Base-by-base conservation (phyloP, 37 sponge, comb jelly and placozoan species). In the Hormiphora californensis region DNA sequence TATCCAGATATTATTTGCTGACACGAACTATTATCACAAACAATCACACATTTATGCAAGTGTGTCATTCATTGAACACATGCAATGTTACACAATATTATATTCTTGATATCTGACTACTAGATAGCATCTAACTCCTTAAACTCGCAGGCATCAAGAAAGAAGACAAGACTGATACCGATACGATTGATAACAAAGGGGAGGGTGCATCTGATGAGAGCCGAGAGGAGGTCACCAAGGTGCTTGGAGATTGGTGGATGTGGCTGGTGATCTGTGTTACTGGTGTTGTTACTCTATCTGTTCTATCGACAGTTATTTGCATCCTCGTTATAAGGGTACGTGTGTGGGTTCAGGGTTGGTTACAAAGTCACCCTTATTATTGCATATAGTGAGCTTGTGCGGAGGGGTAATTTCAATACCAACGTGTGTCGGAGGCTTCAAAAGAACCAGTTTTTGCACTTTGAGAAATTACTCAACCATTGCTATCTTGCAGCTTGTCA, bases 161-260 rank as follows among this genome's bases (percentile, higher is more conserved):
- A n/a, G n/a, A n/a, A n/a, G 53, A 57, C n/a, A 12, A 57, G 61
- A 57, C n/a, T n/a, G n/a, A n/a, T n/a, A n/a, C n/a, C n/a, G n/a
- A n/a, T n/a, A n/a, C n/a, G n/a, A n/a, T n/a, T n/a, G n/a, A n/a
- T n/a, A n/a, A n/a, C n/a, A n/a, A n/a, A n/a, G n/a, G n/a, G n/a
- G n/a, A n/a, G n/a, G n/a, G n/a, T n/a, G n/a, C n/a, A n/a, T n/a
- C n/a, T n/a, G n/a, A n/a, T n/a, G n/a, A n/a, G n/a, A n/a, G n/a
- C n/a, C n/a, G n/a, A n/a, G n/a, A 57, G 30, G 61, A 57, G 23
- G 61, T 57, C 7, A 57, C 61, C 17, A 57, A 30, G n/a, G 61
- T 57, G 27, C 22, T 73, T 22, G 25, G 81, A n/a, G 81, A 73
- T 9, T 73, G 81, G 81, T 73, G 81, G 81, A 73, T 73, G 23